Percentiles rank a stretch among this genome's conserved stretches.
These are phyloP conservation scores for Monochamus saltuarius DNA, from an alignment of 1,140 invertebrate genomes.

Conservation along the genomic window DNA sequence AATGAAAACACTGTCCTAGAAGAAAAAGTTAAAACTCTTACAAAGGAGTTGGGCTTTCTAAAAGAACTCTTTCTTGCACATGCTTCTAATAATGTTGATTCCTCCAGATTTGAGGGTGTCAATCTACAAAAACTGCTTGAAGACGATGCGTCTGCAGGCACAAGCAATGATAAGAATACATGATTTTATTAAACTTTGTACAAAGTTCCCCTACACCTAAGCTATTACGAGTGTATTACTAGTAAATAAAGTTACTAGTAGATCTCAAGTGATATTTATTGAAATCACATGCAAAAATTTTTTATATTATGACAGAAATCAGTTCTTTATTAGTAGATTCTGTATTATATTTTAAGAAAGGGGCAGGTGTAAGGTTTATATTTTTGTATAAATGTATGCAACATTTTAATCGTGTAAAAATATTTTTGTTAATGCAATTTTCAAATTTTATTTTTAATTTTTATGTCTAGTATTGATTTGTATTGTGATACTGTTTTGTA, in stretches of 20 bases:
- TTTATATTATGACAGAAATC: neutral
- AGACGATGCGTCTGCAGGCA: slow-evolving; percentile 47
- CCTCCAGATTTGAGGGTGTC: slow-evolving; percentile 55
- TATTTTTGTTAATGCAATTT: too few species aligned
- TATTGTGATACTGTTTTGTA: too few species aligned
- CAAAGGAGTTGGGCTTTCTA: slow-evolving; percentile 81
- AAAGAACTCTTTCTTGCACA: slow-evolving; percentile 85
- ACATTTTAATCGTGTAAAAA: too few species aligned
- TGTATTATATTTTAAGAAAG: too few species aligned
- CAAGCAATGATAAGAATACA: slow-evolving; percentile 17
- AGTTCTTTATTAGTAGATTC: too few species aligned
- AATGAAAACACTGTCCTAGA: slow-evolving; percentile 82
- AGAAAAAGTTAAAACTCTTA: slow-evolving; percentile 82
- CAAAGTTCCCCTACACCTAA: neutral
- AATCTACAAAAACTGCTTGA: slow-evolving; percentile 58
- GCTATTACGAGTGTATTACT: neutral
- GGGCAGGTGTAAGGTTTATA: too few species aligned
- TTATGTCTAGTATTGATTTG: too few species aligned
- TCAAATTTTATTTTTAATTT: too few species aligned
- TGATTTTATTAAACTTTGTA: neutral
- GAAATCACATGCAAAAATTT: neutral
- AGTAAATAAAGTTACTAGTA: neutral
- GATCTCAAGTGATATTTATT: neutral
- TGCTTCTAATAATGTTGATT: slow-evolving; percentile 60
- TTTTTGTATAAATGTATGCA: too few species aligned